A percentile compares a stretch with the other conserved stretches of the same genome.
Evolutionary conservation across 2,113 vertebrate genomes (phyloP).

Genomic region (Apus apus): DNA sequence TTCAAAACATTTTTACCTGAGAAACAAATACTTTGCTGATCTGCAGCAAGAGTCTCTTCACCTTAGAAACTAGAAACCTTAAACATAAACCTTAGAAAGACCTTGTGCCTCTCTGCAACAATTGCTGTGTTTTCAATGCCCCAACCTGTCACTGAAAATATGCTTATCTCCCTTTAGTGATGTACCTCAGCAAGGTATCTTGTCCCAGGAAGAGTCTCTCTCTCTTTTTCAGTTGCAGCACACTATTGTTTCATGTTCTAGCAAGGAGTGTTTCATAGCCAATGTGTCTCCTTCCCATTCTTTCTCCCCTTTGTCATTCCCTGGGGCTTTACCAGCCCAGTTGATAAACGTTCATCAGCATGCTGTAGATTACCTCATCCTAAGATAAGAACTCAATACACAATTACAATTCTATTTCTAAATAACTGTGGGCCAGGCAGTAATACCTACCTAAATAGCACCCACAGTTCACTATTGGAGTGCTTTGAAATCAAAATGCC

Average conservation of each 20-base stretch:
- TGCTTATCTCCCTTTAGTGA: not conserved
- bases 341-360: slow-evolving; percentile 62
- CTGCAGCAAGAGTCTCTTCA: not conserved
- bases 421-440: slow-evolving; percentile 36
- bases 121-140: not conserved
- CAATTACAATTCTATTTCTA: slow-evolving; percentile 63
- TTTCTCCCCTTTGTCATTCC: slow-evolving; percentile 58
- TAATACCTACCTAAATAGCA: not conserved
- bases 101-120: not conserved
- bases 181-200: slow-evolving; percentile 30
- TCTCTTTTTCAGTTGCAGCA: slow-evolving; percentile 28
- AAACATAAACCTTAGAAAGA: not conserved
- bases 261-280: slow-evolving; percentile 64
- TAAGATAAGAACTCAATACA: slow-evolving; percentile 68
- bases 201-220: slow-evolving; percentile 41
- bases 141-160: not conserved
- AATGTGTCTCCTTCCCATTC: slow-evolving; percentile 57
- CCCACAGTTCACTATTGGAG: not conserved
- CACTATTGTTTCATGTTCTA: slow-evolving; percentile 57
- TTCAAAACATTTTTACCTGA: not conserved
- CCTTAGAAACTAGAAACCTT: not conserved
- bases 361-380: slow-evolving; percentile 56
- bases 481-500: not conserved
- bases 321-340: slow-evolving; percentile 45
- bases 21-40: not conserved